Base-by-base conservation (phyloP, 2,113 vertebrate species). In the Drymodes brunneopygia region DNA sequence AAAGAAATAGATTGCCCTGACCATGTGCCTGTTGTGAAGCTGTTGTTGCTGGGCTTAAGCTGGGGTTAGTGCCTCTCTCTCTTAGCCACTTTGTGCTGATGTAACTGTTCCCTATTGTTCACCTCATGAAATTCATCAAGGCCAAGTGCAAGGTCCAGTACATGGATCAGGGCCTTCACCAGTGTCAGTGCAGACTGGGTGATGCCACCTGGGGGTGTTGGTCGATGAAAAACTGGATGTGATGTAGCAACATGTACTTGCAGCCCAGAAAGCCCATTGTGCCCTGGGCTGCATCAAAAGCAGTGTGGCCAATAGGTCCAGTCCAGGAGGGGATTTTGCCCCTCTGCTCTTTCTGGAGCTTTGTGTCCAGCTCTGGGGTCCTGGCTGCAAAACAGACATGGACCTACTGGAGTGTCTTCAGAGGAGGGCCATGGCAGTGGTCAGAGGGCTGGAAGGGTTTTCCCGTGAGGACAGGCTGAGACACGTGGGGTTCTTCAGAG, bases 1-100 rank as follows among this genome's bases (percentile, higher is more conserved):
- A 64, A 89, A 91, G 94, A 94, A 94, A 94, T 72, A 94, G 72
- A 78, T 53, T 81, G 50, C 28, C 31, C n/a, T 92, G 66, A 77
- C 61, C 24, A 22, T 36, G 15, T 31, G 50, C 33, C 40, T 74
- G 57, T 44, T 81, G 31, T 51, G 73, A 74, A 31, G 28, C 15
- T 2, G 6, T 45, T 40, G 71, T 20, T 0, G 1, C 42, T 54
- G 57, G 72, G 45, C 28, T 77, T 57, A 16, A 40, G n/a, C 35
- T 57, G 74, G 60, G 12, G 5, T 83, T 77, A 10, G 20, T 27
- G 40, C 47, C 53, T 31, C 33, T 48, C 47, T 56, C 19, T 89
- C 19, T 18, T 35, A 61, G 33, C 40, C 1, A 0, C 3, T 42
- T 84, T 71, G 27, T n/a, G 15, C n/a, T 61, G 58, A 5, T 27